These are phyloP conservation scores for Eilema griseolum DNA, from an alignment of 2,888 invertebrate genomes.

Conservation along the genomic window DNA sequence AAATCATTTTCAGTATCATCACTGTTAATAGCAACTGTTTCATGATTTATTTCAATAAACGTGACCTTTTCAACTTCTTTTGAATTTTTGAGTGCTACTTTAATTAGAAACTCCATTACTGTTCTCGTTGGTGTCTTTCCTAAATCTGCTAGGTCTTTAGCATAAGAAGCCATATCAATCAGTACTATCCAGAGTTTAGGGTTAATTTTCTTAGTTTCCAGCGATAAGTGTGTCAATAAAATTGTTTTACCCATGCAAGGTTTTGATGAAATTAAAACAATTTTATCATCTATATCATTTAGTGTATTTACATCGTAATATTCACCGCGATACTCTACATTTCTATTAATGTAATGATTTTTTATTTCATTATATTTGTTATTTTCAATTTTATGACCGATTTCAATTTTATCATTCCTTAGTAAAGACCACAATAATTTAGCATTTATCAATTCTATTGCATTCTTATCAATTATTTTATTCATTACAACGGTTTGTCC, in stretches of 20 bases:
- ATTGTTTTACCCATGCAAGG: constrained; percentile 60
- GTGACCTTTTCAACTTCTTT: constrained; percentile 34
- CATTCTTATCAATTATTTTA: constrained; percentile 43
- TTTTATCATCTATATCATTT: constrained; percentile 48
- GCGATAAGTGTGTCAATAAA: constrained; percentile 56
- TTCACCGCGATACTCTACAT: constrained; percentile 37
- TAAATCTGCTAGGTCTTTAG: constrained; percentile 49
- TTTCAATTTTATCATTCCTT: constrained; percentile 50
- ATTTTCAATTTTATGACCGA: constrained; percentile 50
- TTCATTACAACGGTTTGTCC: constrained; percentile 47
- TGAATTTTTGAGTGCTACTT: constrained; percentile 50
- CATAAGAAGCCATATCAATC: constrained; percentile 52
- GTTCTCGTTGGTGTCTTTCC: constrained; percentile 34
- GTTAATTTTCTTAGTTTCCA: constrained; percentile 51
- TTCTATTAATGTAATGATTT: constrained; percentile 50
- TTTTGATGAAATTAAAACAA: constrained; percentile 52
- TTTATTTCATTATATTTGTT: constrained; percentile 53
- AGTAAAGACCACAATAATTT: constrained; percentile 50
- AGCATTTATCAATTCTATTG: constrained; percentile 47
- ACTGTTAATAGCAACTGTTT: constrained; percentile 31
- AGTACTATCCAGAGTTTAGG: constrained; percentile 57
- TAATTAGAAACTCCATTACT: constrained; percentile 50
- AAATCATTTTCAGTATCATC: constrained; percentile 32
- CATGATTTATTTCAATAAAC: constrained; percentile 30
- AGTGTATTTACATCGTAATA: constrained; percentile 49